Percentiles rank a stretch among this genome's conserved stretches.
Conservation (phyloP, 2,888 invertebrate species). For the Neoascia interrupta region DNA sequence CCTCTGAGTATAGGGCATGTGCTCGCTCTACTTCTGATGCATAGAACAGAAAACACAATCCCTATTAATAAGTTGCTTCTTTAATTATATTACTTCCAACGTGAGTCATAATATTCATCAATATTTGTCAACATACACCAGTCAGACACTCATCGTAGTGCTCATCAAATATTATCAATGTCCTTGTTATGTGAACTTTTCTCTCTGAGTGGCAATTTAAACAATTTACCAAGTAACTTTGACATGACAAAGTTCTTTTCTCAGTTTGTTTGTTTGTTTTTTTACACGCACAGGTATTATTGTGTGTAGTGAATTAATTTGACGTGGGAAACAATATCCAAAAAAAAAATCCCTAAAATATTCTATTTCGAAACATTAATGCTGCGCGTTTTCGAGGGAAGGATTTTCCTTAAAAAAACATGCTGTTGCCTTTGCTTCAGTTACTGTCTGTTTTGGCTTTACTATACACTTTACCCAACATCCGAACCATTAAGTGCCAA, state of each 20-base stretch:
- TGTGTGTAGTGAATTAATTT: conserved; percentile 24
- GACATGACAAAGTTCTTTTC: conserved; percentile 22
- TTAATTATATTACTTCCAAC: too few species aligned
- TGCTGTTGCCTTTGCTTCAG: too few species aligned
- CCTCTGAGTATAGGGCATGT: too few species aligned
- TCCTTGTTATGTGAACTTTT: conserved; percentile 22
- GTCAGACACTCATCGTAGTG: conserved; percentile 8
- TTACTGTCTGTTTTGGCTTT: too few species aligned
- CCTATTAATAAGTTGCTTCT: too few species aligned
- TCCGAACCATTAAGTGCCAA: conserved; percentile 30
- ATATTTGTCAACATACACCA: conserved; percentile 30
- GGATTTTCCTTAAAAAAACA: too few species aligned
- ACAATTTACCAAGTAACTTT: conserved; percentile 56
- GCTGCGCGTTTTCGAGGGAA: too few species aligned
- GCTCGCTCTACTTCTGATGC: too few species aligned
- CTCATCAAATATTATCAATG: conserved; percentile 48
- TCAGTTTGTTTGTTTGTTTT: conserved; percentile 13
- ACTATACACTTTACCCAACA: neutral
- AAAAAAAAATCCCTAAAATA: too few species aligned
- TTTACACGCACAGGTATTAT: neutral
- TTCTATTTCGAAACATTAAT: too few species aligned
- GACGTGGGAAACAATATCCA: conserved; percentile 1
- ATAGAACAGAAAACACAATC: too few species aligned
- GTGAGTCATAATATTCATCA: too few species aligned
- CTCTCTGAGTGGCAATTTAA: conserved; percentile 39